Evolutionary conservation across 2,797 vertebrate species (phyloP), one percentile per base, ranked within the genome.

Genomic region (Characodon lateralis): DNA sequence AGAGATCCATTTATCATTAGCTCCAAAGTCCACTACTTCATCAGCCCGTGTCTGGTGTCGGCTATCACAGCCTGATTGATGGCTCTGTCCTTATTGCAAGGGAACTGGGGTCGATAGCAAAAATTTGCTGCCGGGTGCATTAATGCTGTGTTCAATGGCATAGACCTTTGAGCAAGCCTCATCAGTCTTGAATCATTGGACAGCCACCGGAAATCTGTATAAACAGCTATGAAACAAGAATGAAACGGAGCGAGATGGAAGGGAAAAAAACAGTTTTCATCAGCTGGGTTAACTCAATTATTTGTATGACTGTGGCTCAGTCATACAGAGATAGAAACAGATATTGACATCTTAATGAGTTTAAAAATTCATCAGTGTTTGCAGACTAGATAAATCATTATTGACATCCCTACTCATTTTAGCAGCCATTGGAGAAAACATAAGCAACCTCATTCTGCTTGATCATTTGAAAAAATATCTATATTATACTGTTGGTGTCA

Each of bases 51-150:
- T 93, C 92, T 92, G 86, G 91, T 91, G 91, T 92, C 84, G 85
- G 87, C 91, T 91, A 92, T 93, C 92, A 88, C 3, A 70, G 80
- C 71, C 87, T 94, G 94, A 94, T 93, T 93, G 93, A 94, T 94
- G 93, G 91, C 88, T 91, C 83, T 88, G 88, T 92, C 90, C 90
- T 93, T 90, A 91, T 91, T 93, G 90, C 91, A 77, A 77, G 78
- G 85, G 87, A 91, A 92, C 70, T 50, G 79, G 87, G 89, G 93
- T 94, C 88, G 89, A 94, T 94, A 90, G 89, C 85, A 91, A 93
- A 94, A 93, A 93, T 94, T 89, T 93, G 94, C 94, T 94, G 92
- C 86, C 80, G 89, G 91, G 89, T 95, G 93, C 93, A 93, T 93
- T 94, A 94, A 93, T 87, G 91, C 87, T 84, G 91, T 83, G 91